Percentiles rank a stretch among this genome's conserved stretches.
Conservation (phyloP, 2,113 vertebrate species). For the cat (Felis catus) region F.catus_Fca126_mat1.0 CM031419.1:119332501-119333000, state of each 20-base stretch:
- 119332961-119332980: neutral
- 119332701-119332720: neutral
- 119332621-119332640: neutral
- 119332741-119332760: neutral
- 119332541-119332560: neutral
- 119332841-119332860: neutral
- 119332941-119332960: neutral
- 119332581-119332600: slow-evolving; percentile 9
- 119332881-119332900: neutral
- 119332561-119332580: neutral
- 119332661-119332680: neutral
- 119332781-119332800: neutral
- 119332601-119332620: neutral
- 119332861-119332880: neutral
- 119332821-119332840: neutral
- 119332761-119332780: neutral
- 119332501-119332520: neutral
- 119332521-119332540: neutral
- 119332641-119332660: neutral
- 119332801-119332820: neutral
- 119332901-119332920: neutral
- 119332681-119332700: neutral
- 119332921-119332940: neutral
- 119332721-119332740: neutral
- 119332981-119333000: neutral